Base-by-base conservation (phyloP, 2,888 invertebrate genomes). In the Drosophila kuntzei region DNA sequence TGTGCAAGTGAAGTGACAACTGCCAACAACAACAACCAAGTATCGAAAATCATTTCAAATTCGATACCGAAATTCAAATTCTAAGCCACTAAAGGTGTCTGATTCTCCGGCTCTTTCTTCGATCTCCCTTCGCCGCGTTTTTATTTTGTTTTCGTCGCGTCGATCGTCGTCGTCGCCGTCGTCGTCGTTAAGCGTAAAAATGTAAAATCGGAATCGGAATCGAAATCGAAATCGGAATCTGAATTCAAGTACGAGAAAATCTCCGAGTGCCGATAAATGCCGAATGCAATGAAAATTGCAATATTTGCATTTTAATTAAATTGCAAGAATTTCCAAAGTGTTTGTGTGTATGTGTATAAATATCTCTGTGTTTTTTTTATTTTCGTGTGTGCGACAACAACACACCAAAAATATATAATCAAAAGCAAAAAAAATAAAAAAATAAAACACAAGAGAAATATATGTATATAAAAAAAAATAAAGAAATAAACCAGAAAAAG, bases 401-500 rank as follows among this genome's bases (percentile, higher is more conserved):
- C 65, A 64, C 76, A 74, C 58, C 64, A 50, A 69, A 69, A 64
- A 80, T 44, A 55, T 76, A 68, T 70, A 80, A 73, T 63, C 74
- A 72, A 70, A 87, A 71, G 72, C 66, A 83, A 77, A 77, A 72
- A 47, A 58, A 70, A n/a, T n/a, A n/a, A 58, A 70, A 6, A 25
- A 27, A 60, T 64, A 68, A 63, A 77, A 63, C 66, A 83, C 68
- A 76, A 80, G 81, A 50, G 47, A 36, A 50, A 70, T 54, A 59
- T 32, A 64, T n/a, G n/a, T n/a, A n/a, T 3, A 68, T 34, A 67
- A 59, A 43, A 44, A 57, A 50, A 72, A 62, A 57, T 46, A 72
- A 62, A 51, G 59, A 72, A 76, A 76, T 79, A 76, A 79, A 79
- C 75, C 69, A 75, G 75, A 76, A 70, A 78, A 85, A 85, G 82